Conservation (phyloP, 2,113 vertebrate genomes). For the Polyodon spathula region DNA sequence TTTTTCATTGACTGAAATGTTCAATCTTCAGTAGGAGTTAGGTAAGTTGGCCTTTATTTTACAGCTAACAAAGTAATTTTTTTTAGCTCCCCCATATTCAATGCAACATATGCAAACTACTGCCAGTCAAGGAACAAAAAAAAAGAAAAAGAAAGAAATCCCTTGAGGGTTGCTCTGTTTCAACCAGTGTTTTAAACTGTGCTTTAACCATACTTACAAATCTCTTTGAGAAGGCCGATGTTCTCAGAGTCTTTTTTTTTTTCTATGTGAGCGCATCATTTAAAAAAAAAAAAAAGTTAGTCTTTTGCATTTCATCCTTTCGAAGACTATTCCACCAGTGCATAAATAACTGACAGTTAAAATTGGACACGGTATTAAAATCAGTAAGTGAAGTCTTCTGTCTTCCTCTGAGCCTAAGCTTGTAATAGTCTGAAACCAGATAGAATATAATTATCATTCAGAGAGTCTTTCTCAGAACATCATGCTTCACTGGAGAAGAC, state of each 20-base stretch:
- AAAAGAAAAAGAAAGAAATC: conserved; percentile 2
- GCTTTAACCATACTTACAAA: conserved; percentile 32
- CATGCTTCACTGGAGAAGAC: conserved; percentile 88
- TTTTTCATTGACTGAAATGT: no score
- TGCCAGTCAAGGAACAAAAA: conserved; percentile 12
- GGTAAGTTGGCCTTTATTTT: neutral
- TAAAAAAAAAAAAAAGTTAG: conserved; percentile 70
- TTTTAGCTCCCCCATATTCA: conserved; percentile 9
- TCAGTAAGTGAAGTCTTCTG: conserved; percentile 72
- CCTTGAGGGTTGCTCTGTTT: conserved; percentile 15
- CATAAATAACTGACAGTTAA: conserved; percentile 73
- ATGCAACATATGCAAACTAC: conserved; percentile 18
- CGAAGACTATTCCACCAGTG: conserved; percentile 59
- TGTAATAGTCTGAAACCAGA: conserved; percentile 69
- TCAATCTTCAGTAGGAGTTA: no score
- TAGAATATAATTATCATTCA: conserved; percentile 91
- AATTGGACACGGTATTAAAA: conserved; percentile 79
- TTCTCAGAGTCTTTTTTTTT: conserved; percentile 32
- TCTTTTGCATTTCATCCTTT: conserved; percentile 71
- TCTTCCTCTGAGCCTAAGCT: conserved; percentile 63
- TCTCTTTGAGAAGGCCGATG: conserved; percentile 39
- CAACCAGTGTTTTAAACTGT: conserved; percentile 32
- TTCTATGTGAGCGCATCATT: conserved; percentile 62
- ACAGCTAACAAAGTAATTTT: neutral
- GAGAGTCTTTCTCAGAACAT: conserved; percentile 77